Base-by-base conservation (phyloP, 2,113 vertebrate genomes). In the Psilopsiagon aurifrons region DNA sequence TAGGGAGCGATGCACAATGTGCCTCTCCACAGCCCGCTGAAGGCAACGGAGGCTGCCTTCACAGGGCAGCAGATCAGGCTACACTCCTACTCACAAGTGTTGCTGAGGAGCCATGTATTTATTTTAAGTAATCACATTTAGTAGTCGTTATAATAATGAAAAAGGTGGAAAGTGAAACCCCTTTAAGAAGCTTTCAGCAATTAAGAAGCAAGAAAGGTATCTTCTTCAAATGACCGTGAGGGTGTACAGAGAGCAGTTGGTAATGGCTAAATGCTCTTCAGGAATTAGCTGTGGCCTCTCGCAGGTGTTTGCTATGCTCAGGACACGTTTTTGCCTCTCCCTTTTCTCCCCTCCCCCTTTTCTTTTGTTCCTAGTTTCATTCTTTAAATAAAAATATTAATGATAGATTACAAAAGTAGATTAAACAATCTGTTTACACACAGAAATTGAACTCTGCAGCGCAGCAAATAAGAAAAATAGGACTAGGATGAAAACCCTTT, bases 131-230 rank as follows among this genome's bases (percentile, higher is more conserved):
- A 84, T 78, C 24, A 0, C 57, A 64, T 76, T 86, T 68, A 64
- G 60, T 8, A 68, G 75, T 2, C 1, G 64, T 92, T 74, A 68
- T 67, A 83, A 67, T 83, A 95, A 94, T 90, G 71, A 93, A 95
- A 91, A 80, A 93, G 46, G 67, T 90, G 90, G 59, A 90, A 75
- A 55, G 44, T 28, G 24, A 85, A 94, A 92, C 35, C 25, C 8
- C 85, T 94, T 88, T 54, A 93, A 90, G 85, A n/a, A 28, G 31
- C 31, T 95, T 93, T 70, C 67, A 80, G 49, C 59, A 76, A 77
- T 66, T 74, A 83, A 83, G 84, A 68, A 86, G 51, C 28, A 80
- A 90, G 59, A 33, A 92, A 92, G 69, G 33, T 69, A 39, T 76
- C 67, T 78, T 79, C 76, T 91, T 94, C 71, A 76, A 35, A 2